These are phyloP conservation scores for Rhabdornis inornatus DNA, from an alignment of 2,113 vertebrate genomes.

Conservation along the genomic window DNA sequence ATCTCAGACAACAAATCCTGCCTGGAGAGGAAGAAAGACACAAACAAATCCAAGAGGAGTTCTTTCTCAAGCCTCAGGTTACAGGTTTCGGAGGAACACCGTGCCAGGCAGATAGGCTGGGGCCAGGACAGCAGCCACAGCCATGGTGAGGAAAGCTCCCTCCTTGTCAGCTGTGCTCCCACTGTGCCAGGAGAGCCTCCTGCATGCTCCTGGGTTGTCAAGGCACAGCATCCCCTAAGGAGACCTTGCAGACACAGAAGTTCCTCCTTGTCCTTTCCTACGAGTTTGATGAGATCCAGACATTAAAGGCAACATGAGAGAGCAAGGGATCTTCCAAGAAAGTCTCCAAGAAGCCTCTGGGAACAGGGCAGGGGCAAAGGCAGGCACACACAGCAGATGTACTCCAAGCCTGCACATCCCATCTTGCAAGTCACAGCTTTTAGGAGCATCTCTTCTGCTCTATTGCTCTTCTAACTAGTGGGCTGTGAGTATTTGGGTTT, in stretches of 20 bases:
- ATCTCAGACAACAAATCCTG: constrained; percentile 36
- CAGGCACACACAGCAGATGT: not conserved
- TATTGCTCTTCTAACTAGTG: not conserved
- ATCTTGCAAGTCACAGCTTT: not conserved
- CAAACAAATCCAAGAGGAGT: not conserved
- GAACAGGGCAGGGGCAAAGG: not conserved
- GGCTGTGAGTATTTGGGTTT: not conserved
- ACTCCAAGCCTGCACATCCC: not conserved
- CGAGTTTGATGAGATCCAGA: not conserved
- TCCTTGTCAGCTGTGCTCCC: not conserved
- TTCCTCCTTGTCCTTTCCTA: not conserved
- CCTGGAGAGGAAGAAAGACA: not conserved
- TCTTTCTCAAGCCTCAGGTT: constrained; percentile 25
- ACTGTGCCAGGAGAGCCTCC: constrained; percentile 60
- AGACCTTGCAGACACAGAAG: constrained; percentile 24
- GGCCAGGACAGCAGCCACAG: not conserved
- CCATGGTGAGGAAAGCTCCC: not conserved
- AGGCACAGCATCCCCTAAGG: constrained; percentile 67
- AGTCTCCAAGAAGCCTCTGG: not conserved
- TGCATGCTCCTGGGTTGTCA: constrained; percentile 70
- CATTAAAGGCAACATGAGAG: not conserved
- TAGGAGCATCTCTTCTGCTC: not conserved
- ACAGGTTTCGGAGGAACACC: not conserved
- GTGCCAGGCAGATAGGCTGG: not conserved
- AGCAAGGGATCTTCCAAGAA: not conserved